Evolutionary conservation across 2,113 vertebrate species (phyloP).

Genomic region (human (Homo sapiens)): GRCh38 chr2:3183501-3184000

Average conservation of each 20-base stretch:
- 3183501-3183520: background rate
- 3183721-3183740: background rate
- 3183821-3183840: background rate
- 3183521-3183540: background rate
- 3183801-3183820: background rate
- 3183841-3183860: background rate
- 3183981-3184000: background rate
- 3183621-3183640: no score
- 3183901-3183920: background rate
- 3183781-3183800: background rate
- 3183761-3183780: no score
- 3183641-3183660: background rate
- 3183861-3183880: background rate
- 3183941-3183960: background rate
- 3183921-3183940: background rate
- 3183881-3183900: background rate
- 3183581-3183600: background rate
- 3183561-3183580: constrained; percentile 22
- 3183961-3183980: background rate
- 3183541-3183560: constrained; percentile 53
- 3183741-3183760: background rate
- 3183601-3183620: background rate
- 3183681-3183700: background rate
- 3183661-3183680: background rate
- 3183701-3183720: background rate